Conservation (phyloP, 2,797 vertebrate species). For the Rhinichthys osculus region DNA sequence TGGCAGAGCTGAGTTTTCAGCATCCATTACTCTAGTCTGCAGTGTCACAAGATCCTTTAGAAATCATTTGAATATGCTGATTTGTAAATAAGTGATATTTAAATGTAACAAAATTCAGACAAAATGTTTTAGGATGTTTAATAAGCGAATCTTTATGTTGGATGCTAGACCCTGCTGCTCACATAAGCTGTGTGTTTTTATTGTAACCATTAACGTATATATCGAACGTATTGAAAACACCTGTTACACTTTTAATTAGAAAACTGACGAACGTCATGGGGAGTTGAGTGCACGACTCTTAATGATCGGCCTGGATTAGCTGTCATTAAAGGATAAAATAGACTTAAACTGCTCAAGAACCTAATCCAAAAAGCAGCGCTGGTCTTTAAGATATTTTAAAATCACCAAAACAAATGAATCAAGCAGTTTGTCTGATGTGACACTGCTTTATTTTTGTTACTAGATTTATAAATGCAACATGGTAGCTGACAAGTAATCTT, state of each 20-base stretch:
- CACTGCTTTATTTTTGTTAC: neutral
- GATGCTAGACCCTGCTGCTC: neutral
- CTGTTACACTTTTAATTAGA: slow-evolving; percentile 27
- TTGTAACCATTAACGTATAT: neutral
- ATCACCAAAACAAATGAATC: slow-evolving; percentile 14
- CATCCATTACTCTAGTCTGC: neutral
- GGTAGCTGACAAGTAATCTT: neutral
- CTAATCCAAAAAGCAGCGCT: slow-evolving; percentile 13
- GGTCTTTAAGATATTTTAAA: slow-evolving; percentile 11
- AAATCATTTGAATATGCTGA: neutral
- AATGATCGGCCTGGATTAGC: slow-evolving; percentile 34
- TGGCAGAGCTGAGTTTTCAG: neutral
- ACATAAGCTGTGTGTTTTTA: neutral
- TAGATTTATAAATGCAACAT: slow-evolving; percentile 4
- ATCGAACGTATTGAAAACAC: neutral
- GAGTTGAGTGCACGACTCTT: slow-evolving; percentile 1
- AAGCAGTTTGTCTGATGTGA: slow-evolving; percentile 1
- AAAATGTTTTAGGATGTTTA: neutral
- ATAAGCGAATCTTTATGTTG: neutral
- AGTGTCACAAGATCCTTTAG: neutral
- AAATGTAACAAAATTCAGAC: neutral
- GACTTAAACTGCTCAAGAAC: slow-evolving; percentile 19
- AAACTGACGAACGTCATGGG: slow-evolving; percentile 18
- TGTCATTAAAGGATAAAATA: slow-evolving; percentile 38
- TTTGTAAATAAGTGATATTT: neutral